A percentile compares a stretch with the other conserved stretches of the same genome.
These are phyloP conservation scores for Aotus griseimembra DNA, from an alignment of 2,797 vertebrate species.

Conservation along the genomic window DNA sequence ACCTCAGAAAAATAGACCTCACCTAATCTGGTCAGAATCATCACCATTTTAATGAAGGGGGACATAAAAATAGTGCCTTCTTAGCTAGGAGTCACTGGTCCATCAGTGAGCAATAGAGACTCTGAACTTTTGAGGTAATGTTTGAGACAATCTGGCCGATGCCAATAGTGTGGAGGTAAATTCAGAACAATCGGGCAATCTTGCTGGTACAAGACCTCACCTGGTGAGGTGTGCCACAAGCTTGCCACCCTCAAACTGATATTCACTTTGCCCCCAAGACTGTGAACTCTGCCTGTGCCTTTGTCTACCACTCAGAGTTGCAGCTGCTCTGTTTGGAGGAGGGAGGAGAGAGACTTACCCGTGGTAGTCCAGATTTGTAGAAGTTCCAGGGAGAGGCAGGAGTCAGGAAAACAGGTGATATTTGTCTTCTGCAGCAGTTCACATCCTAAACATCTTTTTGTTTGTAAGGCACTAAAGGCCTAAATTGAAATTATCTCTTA, in stretches of 20 bases:
- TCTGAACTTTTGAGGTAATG: background rate
- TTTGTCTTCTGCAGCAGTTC: background rate
- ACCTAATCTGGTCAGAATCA: background rate
- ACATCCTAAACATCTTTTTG: background rate
- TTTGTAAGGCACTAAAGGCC: background rate
- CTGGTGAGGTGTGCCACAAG: background rate
- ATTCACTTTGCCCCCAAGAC: too few species aligned
- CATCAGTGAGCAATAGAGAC: background rate
- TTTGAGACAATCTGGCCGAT: background rate
- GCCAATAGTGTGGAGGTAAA: background rate
- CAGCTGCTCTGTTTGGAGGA: background rate
- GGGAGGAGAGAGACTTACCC: background rate
- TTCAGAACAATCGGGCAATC: background rate
- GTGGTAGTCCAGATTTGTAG: background rate
- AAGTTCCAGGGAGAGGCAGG: background rate
- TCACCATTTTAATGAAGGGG: background rate
- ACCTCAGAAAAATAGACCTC: background rate
- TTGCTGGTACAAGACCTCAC: background rate
- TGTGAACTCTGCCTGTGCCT: rapidly evolving
- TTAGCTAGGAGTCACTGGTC: background rate
- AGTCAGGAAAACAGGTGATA: background rate
- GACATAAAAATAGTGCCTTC: background rate
- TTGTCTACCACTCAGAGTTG: background rate
- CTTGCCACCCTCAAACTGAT: too few species aligned
- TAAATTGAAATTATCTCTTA: background rate